Conservation (phyloP, 2,797 vertebrate species). For the Bucorvus abyssinicus region DNA sequence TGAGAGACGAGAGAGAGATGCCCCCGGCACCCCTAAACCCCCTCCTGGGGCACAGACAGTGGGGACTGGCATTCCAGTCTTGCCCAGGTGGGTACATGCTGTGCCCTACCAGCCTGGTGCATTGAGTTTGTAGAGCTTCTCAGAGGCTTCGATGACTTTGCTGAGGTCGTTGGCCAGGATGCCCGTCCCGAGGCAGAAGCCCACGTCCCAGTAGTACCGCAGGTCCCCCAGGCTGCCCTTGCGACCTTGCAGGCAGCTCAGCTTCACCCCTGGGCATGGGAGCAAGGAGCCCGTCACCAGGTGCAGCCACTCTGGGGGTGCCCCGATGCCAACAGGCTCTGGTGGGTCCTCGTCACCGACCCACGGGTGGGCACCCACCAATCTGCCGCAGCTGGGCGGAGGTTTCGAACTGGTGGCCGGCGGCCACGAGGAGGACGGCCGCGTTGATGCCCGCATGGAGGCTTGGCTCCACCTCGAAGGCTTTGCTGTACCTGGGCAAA, state of each 20-base stretch:
- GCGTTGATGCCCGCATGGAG: slow-evolving; percentile 89
- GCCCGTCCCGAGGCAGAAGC: slow-evolving; percentile 89
- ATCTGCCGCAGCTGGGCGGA: slow-evolving; percentile 86
- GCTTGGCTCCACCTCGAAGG: slow-evolving; percentile 86
- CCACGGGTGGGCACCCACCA: slow-evolving; percentile 62
- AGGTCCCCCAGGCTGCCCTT: slow-evolving; percentile 90
- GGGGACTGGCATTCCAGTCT: neutral
- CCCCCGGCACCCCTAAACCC: neutral
- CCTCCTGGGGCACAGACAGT: neutral
- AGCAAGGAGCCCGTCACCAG: neutral
- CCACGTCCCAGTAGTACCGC: slow-evolving; percentile 92
- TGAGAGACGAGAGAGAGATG: neutral
- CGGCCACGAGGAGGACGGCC: slow-evolving; percentile 85
- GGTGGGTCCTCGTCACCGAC: accelerated
- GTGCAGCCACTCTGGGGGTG: neutral
- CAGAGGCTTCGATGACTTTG: slow-evolving; percentile 87
- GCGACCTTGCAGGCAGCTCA: slow-evolving; percentile 86
- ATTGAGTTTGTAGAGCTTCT: slow-evolving; percentile 89
- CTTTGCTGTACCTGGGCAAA: slow-evolving; percentile 85
- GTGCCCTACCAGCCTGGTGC: slow-evolving; percentile 79
- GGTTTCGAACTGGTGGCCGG: slow-evolving; percentile 84
- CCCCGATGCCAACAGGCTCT: accelerated
- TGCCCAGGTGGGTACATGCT: accelerated
- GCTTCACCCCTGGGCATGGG: slow-evolving; percentile 79
- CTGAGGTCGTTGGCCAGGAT: slow-evolving; percentile 83